These are phyloP conservation scores for Sarcophaga subvicina DNA, from an alignment of 2,888 invertebrate species.

Conservation along the genomic window DNA sequence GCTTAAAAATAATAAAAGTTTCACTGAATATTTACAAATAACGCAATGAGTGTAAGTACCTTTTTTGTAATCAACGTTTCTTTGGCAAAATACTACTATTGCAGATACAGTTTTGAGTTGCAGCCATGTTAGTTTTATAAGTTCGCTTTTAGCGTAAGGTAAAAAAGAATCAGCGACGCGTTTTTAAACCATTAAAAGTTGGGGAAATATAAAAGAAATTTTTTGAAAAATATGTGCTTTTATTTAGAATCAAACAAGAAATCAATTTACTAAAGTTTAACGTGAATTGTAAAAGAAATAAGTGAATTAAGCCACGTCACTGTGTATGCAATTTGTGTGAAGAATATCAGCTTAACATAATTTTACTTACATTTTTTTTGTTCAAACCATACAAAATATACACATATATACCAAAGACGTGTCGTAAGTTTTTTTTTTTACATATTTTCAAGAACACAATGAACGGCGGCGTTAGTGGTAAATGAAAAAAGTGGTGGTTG, in stretches of 20 bases:
- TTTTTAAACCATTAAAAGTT: conserved; percentile 64
- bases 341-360: conserved; percentile 42
- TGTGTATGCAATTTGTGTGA: conserved; percentile 40
- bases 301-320: conserved; percentile 73
- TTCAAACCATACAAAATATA: conserved; percentile 48
- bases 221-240: conserved; percentile 67
- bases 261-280: conserved; percentile 45
- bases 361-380: conserved; percentile 46
- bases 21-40: background rate
- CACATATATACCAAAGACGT: conserved; percentile 57
- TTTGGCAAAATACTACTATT: background rate
- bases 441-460: conserved; percentile 34
- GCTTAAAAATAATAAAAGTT: background rate
- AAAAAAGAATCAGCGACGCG: conserved; percentile 69
- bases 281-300: conserved; percentile 66
- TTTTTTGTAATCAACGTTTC: conserved; percentile 2
- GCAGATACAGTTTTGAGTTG: conserved; percentile 26
- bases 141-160: conserved; percentile 73
- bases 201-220: conserved; percentile 53
- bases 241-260: conserved; percentile 41
- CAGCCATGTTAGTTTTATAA: conserved; percentile 71
- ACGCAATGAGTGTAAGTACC: background rate
- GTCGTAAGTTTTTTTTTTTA: conserved; percentile 63
- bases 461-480: conserved; percentile 49
- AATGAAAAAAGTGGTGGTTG: conserved; percentile 51